Base-by-base conservation (phyloP, 2,888 invertebrate genomes). In the Vanessa cardui region DNA sequence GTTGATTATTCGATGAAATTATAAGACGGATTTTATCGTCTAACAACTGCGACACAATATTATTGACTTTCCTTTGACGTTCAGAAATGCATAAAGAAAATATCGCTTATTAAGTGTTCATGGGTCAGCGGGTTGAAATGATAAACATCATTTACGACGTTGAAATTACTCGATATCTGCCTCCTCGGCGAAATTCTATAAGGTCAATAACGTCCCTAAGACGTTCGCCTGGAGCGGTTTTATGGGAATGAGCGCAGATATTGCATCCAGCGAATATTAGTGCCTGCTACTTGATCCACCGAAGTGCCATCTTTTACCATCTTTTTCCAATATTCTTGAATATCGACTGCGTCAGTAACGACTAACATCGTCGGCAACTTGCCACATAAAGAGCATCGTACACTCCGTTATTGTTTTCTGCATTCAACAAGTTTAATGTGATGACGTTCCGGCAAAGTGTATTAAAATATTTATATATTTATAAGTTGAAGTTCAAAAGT, bases 261-360 rank as follows among this genome's bases (percentile, higher is more conserved):
- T 76, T 74, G 75, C 73, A 73, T 63, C 72, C 72, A 71, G 60
- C 62, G 83, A 85, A 84, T 89, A 89, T 89, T 86, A 89, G 87
- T 85, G 83, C 80, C 83, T 83, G 82, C 81, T 82, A 67, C 72
- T 73, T 86, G 85, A 89, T 88, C 87, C 86, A 83, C 78, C 77
- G 81, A 59, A 84, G 83, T 82, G 80, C 83, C 84, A 83, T 85
- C 84, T 84, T 85, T 84, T 80, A 82, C 83, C 84, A 85, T 85
- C 84, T 86, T 86, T 87, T 86, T 84, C 87, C 87, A 88, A 90
- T 89, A 89, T 87, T 87, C 85, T 85, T 82, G 84, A 86, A 87
- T 86, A 87, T 87, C 81, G 66, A 64, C 47, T 66, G 64, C 45
- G 56, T 39, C 52, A 59, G 69, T 69, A 71, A 71, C 67, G 58